Percentiles rank a stretch among this genome's conserved stretches.
Evolutionary conservation across 1,140 invertebrate species (phyloP).

Genomic region (Neuroterus valhalla): DNA sequence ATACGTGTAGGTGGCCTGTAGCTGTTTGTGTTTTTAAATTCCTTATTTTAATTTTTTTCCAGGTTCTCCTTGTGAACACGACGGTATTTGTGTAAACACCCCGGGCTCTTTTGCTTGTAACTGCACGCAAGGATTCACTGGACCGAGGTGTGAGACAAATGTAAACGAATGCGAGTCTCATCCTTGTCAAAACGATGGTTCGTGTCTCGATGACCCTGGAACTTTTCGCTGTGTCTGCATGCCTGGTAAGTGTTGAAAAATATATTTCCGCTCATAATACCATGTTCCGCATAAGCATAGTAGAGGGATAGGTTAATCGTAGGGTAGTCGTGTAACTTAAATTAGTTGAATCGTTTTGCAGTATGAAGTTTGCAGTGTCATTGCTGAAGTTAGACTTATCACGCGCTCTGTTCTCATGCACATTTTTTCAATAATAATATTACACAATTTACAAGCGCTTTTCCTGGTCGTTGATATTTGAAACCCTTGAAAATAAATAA

Average conservation of each 20-base stretch:
- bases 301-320: too few species aligned
- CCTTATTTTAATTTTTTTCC: constrained; percentile 51
- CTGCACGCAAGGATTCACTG: constrained; percentile 93
- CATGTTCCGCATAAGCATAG: not conserved
- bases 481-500: too few species aligned
- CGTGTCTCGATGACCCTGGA: constrained; percentile 95
- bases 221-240: constrained; percentile 97
- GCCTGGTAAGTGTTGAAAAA: constrained; percentile 85
- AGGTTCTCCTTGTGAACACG: constrained; percentile 94
- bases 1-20: not conserved
- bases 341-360: too few species aligned
- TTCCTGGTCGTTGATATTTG: too few species aligned
- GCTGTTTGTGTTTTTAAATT: constrained; percentile 14
- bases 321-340: too few species aligned
- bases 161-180: constrained; percentile 96
- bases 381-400: too few species aligned
- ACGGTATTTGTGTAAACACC: constrained; percentile 95
- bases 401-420: too few species aligned
- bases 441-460: too few species aligned
- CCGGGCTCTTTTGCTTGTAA: constrained; percentile 95
- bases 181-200: constrained; percentile 95
- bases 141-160: constrained; percentile 92
- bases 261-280: not conserved
- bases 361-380: too few species aligned
- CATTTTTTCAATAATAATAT: too few species aligned